Conservation (phyloP, 1,140 invertebrate species). For the Eriocheir sinensis region DNA sequence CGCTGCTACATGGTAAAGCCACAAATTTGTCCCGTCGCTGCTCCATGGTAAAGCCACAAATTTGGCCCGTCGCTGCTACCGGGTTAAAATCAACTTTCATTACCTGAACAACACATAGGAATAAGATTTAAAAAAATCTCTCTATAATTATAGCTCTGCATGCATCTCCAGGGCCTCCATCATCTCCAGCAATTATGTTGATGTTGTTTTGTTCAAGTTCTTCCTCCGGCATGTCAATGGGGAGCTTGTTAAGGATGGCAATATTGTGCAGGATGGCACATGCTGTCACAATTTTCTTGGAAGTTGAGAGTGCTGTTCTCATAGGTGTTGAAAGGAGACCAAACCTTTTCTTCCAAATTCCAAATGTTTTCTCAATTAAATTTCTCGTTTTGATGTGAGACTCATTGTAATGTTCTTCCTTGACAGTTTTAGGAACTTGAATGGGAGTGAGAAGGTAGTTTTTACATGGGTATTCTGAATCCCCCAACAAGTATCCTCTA, state of each 20-base stretch:
- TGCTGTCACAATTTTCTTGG: neutral
- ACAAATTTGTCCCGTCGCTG: too few species aligned
- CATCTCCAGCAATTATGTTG: too few species aligned
- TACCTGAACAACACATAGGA: too few species aligned
- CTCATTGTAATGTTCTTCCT: neutral
- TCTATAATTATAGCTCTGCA: too few species aligned
- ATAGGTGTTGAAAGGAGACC: neutral
- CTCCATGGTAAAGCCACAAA: too few species aligned
- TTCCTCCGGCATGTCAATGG: too few species aligned
- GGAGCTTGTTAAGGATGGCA: neutral
- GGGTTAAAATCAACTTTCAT: too few species aligned
- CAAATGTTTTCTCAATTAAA: neutral
- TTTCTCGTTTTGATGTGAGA: neutral
- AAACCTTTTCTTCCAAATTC: neutral
- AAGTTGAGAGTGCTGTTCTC: neutral
- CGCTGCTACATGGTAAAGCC: too few species aligned
- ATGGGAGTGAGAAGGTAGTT: neutral
- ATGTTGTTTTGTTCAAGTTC: too few species aligned
- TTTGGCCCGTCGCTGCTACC: too few species aligned
- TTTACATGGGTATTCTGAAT: neutral
- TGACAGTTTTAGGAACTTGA: neutral
- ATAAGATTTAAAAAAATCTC: too few species aligned
- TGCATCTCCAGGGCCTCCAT: too few species aligned
- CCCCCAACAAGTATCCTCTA: neutral
- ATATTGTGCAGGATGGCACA: neutral